Evolutionary conservation across 1,140 invertebrate species (phyloP), one percentile per base, ranked within the genome.

Genomic region (Archivesica marissinica): DNA sequence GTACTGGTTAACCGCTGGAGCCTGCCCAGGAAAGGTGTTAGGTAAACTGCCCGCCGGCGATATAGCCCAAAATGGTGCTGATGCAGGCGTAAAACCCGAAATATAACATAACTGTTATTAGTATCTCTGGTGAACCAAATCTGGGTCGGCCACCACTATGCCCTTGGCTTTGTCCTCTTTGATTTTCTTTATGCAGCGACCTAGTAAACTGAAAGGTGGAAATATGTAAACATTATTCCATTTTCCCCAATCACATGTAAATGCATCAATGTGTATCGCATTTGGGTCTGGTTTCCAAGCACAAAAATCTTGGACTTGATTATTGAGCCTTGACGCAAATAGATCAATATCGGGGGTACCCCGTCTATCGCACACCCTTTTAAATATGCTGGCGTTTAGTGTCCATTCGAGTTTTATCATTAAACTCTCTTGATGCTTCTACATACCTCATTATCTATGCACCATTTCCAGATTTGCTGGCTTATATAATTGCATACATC

Each of bases 351-450:
- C 20, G 7, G 50, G 74, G n/a, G 33, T 1, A 17, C 23, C 74
- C n/a, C 30, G 59, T 17, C 13, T 0, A 3, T 23, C 4, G 39
- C 28, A 38, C 39, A 56, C 23, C 30, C 59, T 13, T 23, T 23
- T n/a, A 59, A 77, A 56, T 20, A 77, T 38, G 2, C 38, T 11
- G 23, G 20, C 0, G 3, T 56, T 30, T 23, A 77, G 25, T 38
- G 15, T 15, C 74, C 74, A 77, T 59, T 77, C 50, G 15, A 59
- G n/a, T n/a, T n/a, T n/a, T n/a, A n/a, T n/a, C n/a, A n/a, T n/a
- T n/a, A n/a, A n/a, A n/a, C n/a, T n/a, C n/a, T n/a, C n/a, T n/a
- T n/a, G n/a, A n/a, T n/a, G n/a, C n/a, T n/a, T n/a, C n/a, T n/a
- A n/a, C 28, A 23, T 9, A 30, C n/a, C 7, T 23, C 28, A 30